Evolutionary conservation across 2,888 invertebrate genomes (phyloP), one percentile per base, ranked within the genome.

Genomic region (Acronicta alni): DNA sequence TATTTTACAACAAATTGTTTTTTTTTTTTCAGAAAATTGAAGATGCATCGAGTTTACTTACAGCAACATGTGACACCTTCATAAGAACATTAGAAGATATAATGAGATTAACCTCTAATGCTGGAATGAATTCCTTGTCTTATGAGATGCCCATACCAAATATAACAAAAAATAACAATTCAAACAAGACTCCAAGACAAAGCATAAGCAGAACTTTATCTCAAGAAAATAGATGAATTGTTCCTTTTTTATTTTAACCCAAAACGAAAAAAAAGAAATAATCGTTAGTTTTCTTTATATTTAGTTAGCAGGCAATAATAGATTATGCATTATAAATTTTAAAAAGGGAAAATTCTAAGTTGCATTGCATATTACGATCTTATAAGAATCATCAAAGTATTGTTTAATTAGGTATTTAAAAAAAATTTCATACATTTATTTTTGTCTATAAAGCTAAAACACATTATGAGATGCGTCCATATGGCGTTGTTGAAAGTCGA

Each of bases 1-100:
- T 5, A 20, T 5, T 20, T 1, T 7, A 23, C 20, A 20, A 7
- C 9, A 30, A 12, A 12, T 12, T 30, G 1, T 30, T 1, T 12
- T 23, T 63, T 47, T 49, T 52, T 32, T 94, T 95, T 43, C 91
- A 96, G 96, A 96, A 95, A 94, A 94, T 97, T 82, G 95, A 96
- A 81, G 97, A 97, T 87, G 96, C 96, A 4, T 96, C 97, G 10
- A 96, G 96, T 81, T 93, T 97, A 69, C 89, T 97, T 37, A 96
- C 96, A 62, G 96, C 96, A 41, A 97, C 97, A 51, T 97, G 97
- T 94, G 97, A 97, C 90, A 97, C 97, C 32, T 97, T 97, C 87
- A 97, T 97, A 70, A 95, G 96, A 84, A 97, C 97, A 18, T 92
- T 97, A 75, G 97, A 97, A 89, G 97, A 97, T 75, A 97, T 97